Conservation (phyloP, 92 coral and sea anemone genomes). For the Micromussa lordhowensis region DNA sequence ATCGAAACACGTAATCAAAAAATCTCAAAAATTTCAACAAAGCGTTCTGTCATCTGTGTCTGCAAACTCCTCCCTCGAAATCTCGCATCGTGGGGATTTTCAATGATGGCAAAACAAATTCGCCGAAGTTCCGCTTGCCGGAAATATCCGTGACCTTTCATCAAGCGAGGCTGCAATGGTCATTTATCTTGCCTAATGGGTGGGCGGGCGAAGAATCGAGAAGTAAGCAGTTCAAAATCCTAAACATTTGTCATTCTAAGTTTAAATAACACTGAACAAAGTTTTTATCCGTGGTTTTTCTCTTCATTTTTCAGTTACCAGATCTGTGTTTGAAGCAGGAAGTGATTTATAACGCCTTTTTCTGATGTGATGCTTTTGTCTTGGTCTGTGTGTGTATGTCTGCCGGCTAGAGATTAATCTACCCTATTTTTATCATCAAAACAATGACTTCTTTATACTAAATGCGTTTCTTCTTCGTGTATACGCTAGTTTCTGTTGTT, state of each 20-base stretch:
- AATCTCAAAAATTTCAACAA: conserved; percentile 33
- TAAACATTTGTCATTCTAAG: background rate
- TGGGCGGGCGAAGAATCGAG: conserved; percentile 5
- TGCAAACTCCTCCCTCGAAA: conserved; percentile 1
- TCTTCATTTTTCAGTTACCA: background rate
- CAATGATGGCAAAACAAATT: conserved; percentile 41
- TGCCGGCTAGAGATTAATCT: background rate
- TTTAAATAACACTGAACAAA: background rate
- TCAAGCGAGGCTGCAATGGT: background rate
- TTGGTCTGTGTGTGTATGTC: conserved; percentile 11
- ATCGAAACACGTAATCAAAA: conserved; percentile 33
- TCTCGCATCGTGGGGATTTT: conserved; percentile 28
- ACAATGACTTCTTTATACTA: background rate
- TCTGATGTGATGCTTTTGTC: conserved; percentile 2
- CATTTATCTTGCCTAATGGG: background rate
- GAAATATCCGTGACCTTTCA: conserved; percentile 39
- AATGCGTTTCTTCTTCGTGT: background rate
- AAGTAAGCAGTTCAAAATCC: background rate
- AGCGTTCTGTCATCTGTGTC: conserved; percentile 16
- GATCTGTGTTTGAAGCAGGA: conserved; percentile 3
- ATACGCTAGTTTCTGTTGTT: background rate
- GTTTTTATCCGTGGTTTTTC: background rate
- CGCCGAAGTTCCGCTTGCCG: conserved; percentile 42
- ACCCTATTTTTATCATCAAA: conserved; percentile 23
- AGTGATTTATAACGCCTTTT: conserved; percentile 4